phyloP scores from a whole-genome alignment of 2,888 invertebrate genomes.

The Ichneumoninae sp. region DNA sequence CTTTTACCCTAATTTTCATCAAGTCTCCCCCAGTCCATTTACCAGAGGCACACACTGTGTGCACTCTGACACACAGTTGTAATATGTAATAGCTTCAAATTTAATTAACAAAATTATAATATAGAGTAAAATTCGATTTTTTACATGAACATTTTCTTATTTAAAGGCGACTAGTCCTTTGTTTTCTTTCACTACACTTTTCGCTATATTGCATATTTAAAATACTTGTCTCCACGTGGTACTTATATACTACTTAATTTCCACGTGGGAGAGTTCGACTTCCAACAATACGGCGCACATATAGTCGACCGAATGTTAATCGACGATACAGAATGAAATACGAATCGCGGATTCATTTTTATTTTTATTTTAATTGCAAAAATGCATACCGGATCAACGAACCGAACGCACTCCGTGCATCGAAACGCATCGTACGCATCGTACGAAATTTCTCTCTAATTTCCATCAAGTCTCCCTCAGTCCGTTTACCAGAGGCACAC shows the following conservation, averaged over 20 bases:
- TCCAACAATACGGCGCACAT: background rate
- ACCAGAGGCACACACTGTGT: conserved; percentile 9
- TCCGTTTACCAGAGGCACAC: conserved; percentile 30
- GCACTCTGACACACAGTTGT: background rate
- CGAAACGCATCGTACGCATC: conserved; percentile 15
- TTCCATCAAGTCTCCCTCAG: conserved; percentile 23
- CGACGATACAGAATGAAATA: background rate
- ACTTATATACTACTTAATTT: background rate
- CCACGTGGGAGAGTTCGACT: background rate
- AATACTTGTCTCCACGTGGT: too few species aligned
- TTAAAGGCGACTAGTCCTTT: too few species aligned
- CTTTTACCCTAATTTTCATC: conserved; percentile 32
- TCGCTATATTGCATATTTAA: too few species aligned
- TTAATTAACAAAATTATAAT: too few species aligned
- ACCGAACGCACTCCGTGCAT: conserved; percentile 16
- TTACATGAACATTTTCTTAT: too few species aligned
- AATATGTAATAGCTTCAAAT: too few species aligned
- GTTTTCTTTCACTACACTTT: too few species aligned
- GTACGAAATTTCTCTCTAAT: conserved; percentile 46
- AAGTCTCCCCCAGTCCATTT: conserved; percentile 9
- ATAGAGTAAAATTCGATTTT: too few species aligned
- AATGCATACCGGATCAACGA: conserved; percentile 18
- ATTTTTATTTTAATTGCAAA: conserved; percentile 18
- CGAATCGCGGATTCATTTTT: background rate
- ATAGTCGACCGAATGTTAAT: background rate